Conservation (phyloP, 2,113 vertebrate species). For the Sceloporus tristichus region DNA sequence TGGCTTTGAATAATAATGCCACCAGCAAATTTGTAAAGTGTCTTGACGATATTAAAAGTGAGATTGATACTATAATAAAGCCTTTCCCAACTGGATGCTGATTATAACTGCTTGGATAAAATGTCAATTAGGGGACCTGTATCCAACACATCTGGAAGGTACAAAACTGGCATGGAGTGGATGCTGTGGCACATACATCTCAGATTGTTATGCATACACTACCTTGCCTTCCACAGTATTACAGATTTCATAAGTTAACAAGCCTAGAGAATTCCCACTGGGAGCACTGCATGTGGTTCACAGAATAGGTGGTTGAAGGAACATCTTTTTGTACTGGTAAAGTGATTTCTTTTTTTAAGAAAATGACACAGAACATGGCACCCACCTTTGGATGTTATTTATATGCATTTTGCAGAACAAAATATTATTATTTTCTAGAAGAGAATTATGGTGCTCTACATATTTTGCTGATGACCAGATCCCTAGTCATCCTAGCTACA, state of each 20-base stretch:
- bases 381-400: not conserved
- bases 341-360: constrained; percentile 10
- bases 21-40: not conserved
- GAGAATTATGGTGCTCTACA: not conserved
- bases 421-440: constrained; percentile 1
- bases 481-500: not conserved
- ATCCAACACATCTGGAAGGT: not conserved
- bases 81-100: not conserved
- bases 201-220: not conserved
- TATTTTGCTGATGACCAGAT: not conserved
- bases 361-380: constrained; percentile 27
- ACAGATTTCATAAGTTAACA: not conserved
- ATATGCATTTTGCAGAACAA: not conserved
- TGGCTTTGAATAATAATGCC: not conserved
- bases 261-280: not conserved
- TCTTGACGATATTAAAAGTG: not conserved
- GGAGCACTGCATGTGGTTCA: not conserved
- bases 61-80: not conserved
- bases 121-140: not conserved
- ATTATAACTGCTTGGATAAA: not conserved
- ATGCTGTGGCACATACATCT: not conserved
- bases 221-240: not conserved
- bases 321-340: constrained; percentile 1
- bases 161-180: not conserved
- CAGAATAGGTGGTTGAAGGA: not conserved